Evolutionary conservation across 1,140 invertebrate genomes (phyloP).

Genomic region (Zaprionus kolodkinae): DNA sequence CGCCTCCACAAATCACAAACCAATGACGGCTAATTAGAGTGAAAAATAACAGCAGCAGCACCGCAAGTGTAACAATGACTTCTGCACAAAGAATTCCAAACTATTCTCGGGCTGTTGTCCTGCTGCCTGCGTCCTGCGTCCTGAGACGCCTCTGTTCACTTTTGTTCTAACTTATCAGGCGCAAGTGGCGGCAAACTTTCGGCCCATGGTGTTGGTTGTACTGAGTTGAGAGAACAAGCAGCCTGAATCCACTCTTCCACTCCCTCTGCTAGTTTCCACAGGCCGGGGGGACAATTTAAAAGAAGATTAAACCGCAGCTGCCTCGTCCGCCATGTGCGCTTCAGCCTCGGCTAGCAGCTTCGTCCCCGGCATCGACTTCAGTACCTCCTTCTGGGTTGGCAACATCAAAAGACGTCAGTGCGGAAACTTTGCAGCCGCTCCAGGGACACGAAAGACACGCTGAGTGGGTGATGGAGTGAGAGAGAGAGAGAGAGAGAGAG

Average conservation of each 20-base stretch:
- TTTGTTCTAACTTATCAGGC: slow-evolving; percentile 77
- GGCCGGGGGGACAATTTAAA: slow-evolving; percentile 60
- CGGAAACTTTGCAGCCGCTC: slow-evolving; percentile 56
- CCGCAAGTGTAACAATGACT: slow-evolving; percentile 74
- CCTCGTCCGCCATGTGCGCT: slow-evolving; percentile 36
- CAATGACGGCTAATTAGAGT: slow-evolving; percentile 80
- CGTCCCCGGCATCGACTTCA: neutral
- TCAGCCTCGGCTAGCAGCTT: neutral
- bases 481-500: neutral
- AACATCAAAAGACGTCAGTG: slow-evolving; percentile 49
- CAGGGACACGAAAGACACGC: slow-evolving; percentile 45
- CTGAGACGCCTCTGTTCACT: slow-evolving; percentile 23
- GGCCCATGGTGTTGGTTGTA: slow-evolving; percentile 61
- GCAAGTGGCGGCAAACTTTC: slow-evolving; percentile 77
- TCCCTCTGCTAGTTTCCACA: neutral
- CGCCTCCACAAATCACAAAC: slow-evolving; percentile 69
- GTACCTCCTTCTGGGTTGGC: slow-evolving; percentile 5
- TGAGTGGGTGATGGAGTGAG: neutral
- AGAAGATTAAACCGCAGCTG: slow-evolving; percentile 80
- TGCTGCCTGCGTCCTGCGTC: neutral
- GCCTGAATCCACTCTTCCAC: neutral
- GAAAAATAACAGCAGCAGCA: slow-evolving; percentile 51
- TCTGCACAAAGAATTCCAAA: slow-evolving; percentile 71
- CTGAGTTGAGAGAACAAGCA: slow-evolving; percentile 7
- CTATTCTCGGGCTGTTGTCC: slow-evolving; percentile 63